These are phyloP conservation scores for Alviniconcha marisindica DNA, from an alignment of 1,140 invertebrate genomes.

Conservation along the genomic window DNA sequence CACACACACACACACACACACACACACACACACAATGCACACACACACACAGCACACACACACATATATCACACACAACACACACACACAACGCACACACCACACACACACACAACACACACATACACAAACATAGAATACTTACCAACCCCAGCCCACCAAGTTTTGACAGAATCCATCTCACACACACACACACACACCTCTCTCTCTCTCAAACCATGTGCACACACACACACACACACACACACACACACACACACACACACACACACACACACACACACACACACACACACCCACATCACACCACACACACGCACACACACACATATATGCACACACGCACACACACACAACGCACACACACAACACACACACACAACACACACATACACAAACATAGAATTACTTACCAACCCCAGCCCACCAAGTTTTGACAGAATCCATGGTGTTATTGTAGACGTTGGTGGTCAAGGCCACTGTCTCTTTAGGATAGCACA, in stretches of 20 bases:
- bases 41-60: too few relatives aligned
- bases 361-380: not conserved
- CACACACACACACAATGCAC: too few relatives aligned
- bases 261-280: too few relatives aligned
- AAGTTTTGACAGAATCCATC: conserved; percentile 42
- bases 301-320: too few relatives aligned
- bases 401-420: conserved; percentile 25
- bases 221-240: too few relatives aligned
- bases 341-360: not conserved
- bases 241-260: too few relatives aligned
- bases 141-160: conserved; percentile 40
- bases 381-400: not conserved
- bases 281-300: too few relatives aligned
- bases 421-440: conserved; percentile 41
- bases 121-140: not conserved
- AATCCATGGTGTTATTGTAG: conserved; percentile 47
- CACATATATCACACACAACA: too few relatives aligned
- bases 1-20: too few relatives aligned
- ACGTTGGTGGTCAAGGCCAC: conserved; percentile 48
- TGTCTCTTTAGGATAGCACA: conserved; percentile 67
- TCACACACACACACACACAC: too few relatives aligned
- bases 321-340: too few relatives aligned
- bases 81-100: not conserved
- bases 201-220: too few relatives aligned
- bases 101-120: not conserved